phyloP scores from a whole-genome alignment of 2,113 vertebrate genomes.

The Collichthys lucidus region DNA sequence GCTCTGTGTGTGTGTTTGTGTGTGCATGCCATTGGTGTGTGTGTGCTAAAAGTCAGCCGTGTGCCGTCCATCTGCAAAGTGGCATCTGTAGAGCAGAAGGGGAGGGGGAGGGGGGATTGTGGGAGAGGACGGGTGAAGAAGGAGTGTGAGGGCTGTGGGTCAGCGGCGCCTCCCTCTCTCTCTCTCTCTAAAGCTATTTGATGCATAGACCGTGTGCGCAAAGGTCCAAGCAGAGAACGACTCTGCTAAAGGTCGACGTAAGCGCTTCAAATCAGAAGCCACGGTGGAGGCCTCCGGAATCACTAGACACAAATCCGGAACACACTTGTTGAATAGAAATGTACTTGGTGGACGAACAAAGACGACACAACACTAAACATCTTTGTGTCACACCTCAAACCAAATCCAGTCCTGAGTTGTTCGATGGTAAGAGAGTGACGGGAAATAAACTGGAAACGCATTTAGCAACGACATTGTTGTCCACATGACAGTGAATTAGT shows the following conservation, averaged over 20 bases:
- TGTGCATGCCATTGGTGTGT: constrained; percentile 22
- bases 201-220: background rate
- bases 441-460: background rate
- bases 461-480: background rate
- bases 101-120: constrained; percentile 10
- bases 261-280: background rate
- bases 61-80: constrained; percentile 37
- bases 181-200: background rate
- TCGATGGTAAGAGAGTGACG: background rate
- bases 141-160: constrained; percentile 41
- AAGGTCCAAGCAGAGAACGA: background rate
- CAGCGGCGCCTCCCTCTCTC: constrained; percentile 72
- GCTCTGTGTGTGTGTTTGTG: constrained; percentile 4
- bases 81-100: constrained; percentile 42
- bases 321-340: background rate
- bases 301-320: background rate
- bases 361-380: background rate
- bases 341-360: background rate
- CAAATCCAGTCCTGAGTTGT: background rate
- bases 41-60: constrained; percentile 44
- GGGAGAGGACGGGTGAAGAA: background rate
- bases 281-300: background rate
- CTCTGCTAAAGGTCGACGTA: background rate
- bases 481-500: background rate
- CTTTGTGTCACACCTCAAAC: background rate